These are phyloP conservation scores for Rhagologus leucostigma DNA, from an alignment of 2,113 vertebrate species.

Conservation along the genomic window DNA sequence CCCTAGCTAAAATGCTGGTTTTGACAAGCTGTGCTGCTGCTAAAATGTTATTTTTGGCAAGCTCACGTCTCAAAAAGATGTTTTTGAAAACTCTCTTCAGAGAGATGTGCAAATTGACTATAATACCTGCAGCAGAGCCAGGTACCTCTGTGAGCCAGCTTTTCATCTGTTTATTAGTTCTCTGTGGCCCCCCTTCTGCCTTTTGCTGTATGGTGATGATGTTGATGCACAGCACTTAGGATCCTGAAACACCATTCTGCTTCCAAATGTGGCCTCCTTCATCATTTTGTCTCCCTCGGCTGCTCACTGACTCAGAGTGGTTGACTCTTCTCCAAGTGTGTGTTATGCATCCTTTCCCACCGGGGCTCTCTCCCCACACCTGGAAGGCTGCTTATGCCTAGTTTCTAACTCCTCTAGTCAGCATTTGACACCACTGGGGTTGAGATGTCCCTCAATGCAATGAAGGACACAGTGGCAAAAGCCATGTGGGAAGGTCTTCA, in stretches of 20 bases:
- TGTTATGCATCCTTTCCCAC: not conserved
- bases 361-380: not conserved
- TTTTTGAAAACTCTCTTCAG: constrained; percentile 39
- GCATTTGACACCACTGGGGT: not conserved
- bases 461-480: not conserved
- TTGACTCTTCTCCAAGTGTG: constrained; percentile 6
- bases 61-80: not conserved
- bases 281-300: not conserved
- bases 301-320: not conserved
- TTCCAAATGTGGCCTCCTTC: not conserved
- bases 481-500: not conserved
- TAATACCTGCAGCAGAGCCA: constrained; percentile 64
- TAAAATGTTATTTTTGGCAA: constrained; percentile 75
- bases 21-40: constrained; percentile 69
- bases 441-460: not conserved
- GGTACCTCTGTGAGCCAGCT: constrained; percentile 57
- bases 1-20: constrained; percentile 49
- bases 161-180: constrained; percentile 62
- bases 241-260: constrained; percentile 19
- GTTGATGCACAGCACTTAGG: constrained; percentile 26
- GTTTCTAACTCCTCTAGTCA: not conserved
- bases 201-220: constrained; percentile 66
- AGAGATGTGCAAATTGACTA: constrained; percentile 68
- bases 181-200: not conserved
- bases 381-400: not conserved